Conservation (phyloP, 2,888 invertebrate species). For the Eupeodes latifasciatus region DNA sequence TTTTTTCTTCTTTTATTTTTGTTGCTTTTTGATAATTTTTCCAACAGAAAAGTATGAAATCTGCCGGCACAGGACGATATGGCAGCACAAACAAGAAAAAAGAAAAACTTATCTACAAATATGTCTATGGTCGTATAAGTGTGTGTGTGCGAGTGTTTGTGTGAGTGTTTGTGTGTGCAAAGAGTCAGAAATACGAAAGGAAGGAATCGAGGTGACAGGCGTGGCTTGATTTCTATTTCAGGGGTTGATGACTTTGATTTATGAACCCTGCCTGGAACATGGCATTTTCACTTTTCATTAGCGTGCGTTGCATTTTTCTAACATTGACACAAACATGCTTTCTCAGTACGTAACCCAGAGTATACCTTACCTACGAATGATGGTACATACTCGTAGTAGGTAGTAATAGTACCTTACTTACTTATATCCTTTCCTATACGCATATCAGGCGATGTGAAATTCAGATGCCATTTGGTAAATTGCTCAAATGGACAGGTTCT, state of each 20-base stretch:
- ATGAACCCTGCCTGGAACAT: conserved; percentile 72
- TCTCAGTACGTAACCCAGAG: neutral
- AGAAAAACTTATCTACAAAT: conserved; percentile 20
- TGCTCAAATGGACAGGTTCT: conserved; percentile 68
- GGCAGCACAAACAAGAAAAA: conserved; percentile 23
- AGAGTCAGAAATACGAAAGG: conserved; percentile 64
- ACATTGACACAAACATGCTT: conserved; percentile 53
- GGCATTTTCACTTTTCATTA: conserved; percentile 76
- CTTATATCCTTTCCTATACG: neutral
- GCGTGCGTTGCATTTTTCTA: conserved; percentile 70
- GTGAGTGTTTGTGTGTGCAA: conserved; percentile 38
- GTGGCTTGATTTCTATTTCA: conserved; percentile 78
- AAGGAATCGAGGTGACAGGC: conserved; percentile 78
- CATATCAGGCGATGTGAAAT: conserved; percentile 40
- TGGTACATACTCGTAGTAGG: no score
- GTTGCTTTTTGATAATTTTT: conserved; percentile 55
- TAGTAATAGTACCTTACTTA: neutral
- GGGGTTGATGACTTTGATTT: conserved; percentile 77
- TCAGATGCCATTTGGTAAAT: conserved; percentile 71
- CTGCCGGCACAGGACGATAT: conserved; percentile 68
- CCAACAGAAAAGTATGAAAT: conserved; percentile 71
- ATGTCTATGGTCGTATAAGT: neutral
- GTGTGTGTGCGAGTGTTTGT: conserved; percentile 29
- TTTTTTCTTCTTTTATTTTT: conserved; percentile 9
- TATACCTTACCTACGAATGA: no score